phyloP scores from a whole-genome alignment of 2,888 invertebrate species.

The Andricus curvator region DNA sequence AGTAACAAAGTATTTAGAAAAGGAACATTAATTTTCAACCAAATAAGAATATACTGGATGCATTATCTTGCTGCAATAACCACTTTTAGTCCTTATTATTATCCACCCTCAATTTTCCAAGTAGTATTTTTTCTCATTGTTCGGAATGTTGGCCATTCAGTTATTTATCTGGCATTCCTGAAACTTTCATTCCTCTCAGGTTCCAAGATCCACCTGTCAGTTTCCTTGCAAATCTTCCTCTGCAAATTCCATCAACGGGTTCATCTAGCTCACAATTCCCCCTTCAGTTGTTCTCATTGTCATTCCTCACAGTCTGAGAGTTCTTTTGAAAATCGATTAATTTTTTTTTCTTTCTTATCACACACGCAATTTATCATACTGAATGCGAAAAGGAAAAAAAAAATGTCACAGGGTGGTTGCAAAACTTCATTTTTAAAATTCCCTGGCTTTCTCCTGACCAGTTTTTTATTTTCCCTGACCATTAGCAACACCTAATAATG shows the following conservation, averaged over 20 bases:
- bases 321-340: constrained; percentile 3
- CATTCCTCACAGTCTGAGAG: not conserved
- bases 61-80: not conserved
- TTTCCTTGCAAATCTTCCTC: too few species aligned
- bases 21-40: too few species aligned
- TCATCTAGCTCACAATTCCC: not conserved
- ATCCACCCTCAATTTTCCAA: not conserved
- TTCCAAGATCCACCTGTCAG: too few species aligned
- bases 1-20: too few species aligned
- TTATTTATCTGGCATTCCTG: not conserved
- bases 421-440: too few species aligned
- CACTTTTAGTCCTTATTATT: not conserved
- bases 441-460: too few species aligned
- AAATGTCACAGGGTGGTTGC: too few species aligned
- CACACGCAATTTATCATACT: not conserved
- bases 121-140: not conserved
- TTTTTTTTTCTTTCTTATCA: not conserved
- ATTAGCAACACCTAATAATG: too few species aligned
- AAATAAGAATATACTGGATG: not conserved
- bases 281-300: constrained; percentile 15
- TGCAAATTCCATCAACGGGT: too few species aligned
- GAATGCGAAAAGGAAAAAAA: too few species aligned
- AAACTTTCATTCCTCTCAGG: not conserved
- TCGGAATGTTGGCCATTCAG: not conserved
- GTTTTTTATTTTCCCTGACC: too few species aligned